Percentiles rank a stretch among this genome's conserved stretches.
Evolutionary conservation across 2,113 vertebrate species (phyloP).

Genomic region (Mustela nigripes): DNA sequence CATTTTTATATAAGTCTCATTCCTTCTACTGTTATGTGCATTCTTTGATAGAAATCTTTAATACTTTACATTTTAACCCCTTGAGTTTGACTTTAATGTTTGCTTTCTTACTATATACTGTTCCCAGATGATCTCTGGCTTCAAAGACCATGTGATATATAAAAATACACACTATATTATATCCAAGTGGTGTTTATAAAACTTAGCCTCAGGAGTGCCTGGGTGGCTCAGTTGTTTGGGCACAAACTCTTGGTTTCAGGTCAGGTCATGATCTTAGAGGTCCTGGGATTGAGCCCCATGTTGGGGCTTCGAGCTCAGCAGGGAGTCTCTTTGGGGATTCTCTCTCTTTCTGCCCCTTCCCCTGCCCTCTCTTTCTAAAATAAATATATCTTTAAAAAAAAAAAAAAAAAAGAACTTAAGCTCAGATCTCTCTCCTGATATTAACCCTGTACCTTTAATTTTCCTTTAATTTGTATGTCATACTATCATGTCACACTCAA

Average conservation of each 20-base stretch:
- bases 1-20: background rate
- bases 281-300: background rate
- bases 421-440: background rate
- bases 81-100: background rate
- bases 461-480: conserved; percentile 2
- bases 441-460: background rate
- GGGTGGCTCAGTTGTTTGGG: background rate
- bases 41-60: background rate
- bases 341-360: background rate
- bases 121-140: background rate
- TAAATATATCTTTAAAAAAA: background rate
- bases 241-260: background rate
- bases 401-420: background rate
- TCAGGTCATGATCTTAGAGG: background rate
- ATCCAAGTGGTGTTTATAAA: background rate
- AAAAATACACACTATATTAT: background rate
- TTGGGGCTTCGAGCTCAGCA: background rate
- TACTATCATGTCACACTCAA: background rate
- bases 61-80: background rate
- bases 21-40: background rate
- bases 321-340: background rate
- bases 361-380: background rate
- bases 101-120: background rate
- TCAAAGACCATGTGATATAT: background rate
- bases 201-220: background rate